phyloP scores from a whole-genome alignment of 2,888 invertebrate genomes.

The Timema cristinae region DNA sequence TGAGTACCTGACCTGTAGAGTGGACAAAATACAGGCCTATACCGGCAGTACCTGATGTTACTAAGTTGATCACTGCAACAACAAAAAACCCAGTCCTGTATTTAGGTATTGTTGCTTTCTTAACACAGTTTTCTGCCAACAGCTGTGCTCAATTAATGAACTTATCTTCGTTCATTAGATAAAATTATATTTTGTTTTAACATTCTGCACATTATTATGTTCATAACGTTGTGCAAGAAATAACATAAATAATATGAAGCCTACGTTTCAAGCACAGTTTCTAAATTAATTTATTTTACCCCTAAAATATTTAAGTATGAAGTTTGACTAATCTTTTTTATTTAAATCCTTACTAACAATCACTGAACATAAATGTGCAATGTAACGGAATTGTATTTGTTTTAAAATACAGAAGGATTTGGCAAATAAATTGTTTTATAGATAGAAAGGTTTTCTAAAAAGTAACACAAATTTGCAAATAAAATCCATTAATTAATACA shows the following conservation, averaged over 20 bases:
- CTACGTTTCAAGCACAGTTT: background rate
- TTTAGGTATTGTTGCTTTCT: background rate
- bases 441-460: too few species aligned
- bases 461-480: too few species aligned
- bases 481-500: too few species aligned
- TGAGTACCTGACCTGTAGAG: constrained; percentile 22
- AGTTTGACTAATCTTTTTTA: background rate
- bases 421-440: too few species aligned
- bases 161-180: too few species aligned
- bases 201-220: background rate
- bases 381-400: too few species aligned
- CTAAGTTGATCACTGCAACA: constrained; percentile 24
- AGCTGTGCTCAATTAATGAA: too few species aligned
- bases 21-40: constrained; percentile 24
- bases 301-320: background rate
- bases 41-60: constrained; percentile 26
- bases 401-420: too few species aligned
- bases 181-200: too few species aligned
- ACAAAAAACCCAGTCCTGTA: background rate
- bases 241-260: background rate
- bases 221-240: background rate
- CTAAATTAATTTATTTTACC: background rate
- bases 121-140: background rate
- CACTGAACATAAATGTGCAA: too few species aligned
- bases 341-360: too few species aligned